Evolutionary conservation across 2,797 vertebrate species (phyloP).

Genomic region (Pseudocheirus occidentalis): DNA sequence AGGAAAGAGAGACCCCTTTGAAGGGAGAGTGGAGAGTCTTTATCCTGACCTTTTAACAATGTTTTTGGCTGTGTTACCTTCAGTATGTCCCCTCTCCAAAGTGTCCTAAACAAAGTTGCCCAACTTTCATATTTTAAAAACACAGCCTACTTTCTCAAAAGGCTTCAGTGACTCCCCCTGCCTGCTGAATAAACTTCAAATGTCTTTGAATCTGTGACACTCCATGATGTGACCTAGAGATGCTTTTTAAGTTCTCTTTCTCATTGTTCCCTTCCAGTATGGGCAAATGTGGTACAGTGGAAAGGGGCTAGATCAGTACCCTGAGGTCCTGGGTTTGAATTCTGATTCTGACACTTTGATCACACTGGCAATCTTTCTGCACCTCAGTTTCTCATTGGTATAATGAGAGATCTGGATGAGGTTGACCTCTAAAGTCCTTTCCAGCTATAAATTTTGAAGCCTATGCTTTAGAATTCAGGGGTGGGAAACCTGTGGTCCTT

Average conservation of each 20-base stretch:
- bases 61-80: neutral
- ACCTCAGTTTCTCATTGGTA: neutral
- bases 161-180: neutral
- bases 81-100: neutral
- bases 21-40: neutral
- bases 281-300: neutral
- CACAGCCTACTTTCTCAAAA: neutral
- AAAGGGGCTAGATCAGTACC: neutral
- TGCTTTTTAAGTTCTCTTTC: neutral
- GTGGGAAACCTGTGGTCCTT: too few species aligned
- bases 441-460: neutral
- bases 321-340: neutral
- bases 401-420: neutral
- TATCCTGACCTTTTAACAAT: neutral
- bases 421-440: neutral
- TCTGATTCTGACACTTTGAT: neutral
- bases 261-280: neutral
- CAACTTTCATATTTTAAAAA: neutral
- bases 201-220: neutral
- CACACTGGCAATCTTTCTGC: neutral
- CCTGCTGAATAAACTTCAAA: neutral
- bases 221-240: neutral
- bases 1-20: neutral
- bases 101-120: neutral
- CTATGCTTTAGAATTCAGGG: neutral